A percentile compares a stretch with the other conserved stretches of the same genome.
These are phyloP conservation scores for Casuarius casuarius DNA, from an alignment of 2,113 vertebrate species.

Conservation along the genomic window DNA sequence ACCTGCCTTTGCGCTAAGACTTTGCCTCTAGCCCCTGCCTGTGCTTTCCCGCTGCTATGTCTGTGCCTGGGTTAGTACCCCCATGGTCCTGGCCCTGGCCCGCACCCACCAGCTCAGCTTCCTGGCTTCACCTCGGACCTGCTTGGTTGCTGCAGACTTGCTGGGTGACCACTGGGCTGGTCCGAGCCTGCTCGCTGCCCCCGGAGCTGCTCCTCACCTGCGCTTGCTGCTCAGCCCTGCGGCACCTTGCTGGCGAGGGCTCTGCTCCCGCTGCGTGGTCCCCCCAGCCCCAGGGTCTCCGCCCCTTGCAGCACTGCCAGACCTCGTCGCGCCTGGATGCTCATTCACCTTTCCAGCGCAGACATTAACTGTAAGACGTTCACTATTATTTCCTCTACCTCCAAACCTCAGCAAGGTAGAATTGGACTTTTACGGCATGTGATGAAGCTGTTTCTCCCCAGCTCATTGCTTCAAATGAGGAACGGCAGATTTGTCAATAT, in stretches of 20 bases:
- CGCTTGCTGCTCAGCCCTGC: neutral
- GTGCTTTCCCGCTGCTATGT: neutral
- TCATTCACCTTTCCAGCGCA: neutral
- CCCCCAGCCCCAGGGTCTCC: too few relatives aligned
- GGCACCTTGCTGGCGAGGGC: accelerated
- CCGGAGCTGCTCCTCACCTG: neutral
- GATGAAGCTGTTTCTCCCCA: neutral
- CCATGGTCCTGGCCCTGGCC: neutral
- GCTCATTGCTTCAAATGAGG: neutral
- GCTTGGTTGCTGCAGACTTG: neutral
- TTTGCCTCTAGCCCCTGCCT: neutral
- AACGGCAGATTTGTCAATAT: slow-evolving; percentile 25
- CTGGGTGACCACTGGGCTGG: accelerated
- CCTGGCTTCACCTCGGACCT: neutral
- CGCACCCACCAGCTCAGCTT: neutral
- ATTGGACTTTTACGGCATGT: neutral
- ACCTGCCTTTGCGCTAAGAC: neutral
- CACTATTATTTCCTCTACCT: neutral
- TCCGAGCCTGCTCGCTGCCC: accelerated
- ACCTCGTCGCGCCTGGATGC: accelerated
- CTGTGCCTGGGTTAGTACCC: neutral
- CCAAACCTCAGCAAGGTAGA: neutral
- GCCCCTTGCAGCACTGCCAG: neutral
- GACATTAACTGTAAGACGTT: neutral
- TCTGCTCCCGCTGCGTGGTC: neutral